Percentiles rank a stretch among this genome's conserved stretches.
Conservation (phyloP, 2,888 invertebrate genomes). For the Eupeodes luniger region DNA sequence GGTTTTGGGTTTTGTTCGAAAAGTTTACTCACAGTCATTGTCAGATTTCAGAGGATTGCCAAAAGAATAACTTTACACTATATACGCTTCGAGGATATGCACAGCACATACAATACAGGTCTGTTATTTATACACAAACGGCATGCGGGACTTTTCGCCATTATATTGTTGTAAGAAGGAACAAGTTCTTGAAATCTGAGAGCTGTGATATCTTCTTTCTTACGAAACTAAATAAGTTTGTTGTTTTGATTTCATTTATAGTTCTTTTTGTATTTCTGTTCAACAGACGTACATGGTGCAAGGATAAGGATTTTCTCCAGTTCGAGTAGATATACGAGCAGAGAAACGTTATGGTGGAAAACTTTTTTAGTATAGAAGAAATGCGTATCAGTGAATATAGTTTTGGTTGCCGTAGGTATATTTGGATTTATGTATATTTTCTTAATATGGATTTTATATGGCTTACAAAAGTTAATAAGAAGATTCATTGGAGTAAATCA, state of each 20-base stretch:
- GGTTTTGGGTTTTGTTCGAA: constrained; percentile 36
- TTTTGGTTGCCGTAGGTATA: not conserved
- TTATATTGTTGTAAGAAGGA: constrained; percentile 10
- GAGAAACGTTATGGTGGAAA: not conserved
- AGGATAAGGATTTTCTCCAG: not conserved
- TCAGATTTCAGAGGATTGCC: constrained; percentile 51
- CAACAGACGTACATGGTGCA: not conserved
- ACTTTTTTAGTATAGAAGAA: not conserved
- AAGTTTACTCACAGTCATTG: constrained; percentile 63
- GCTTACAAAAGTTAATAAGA: not conserved
- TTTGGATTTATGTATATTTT: no score
- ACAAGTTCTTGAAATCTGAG: constrained; percentile 39
- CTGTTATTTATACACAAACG: constrained; percentile 49
- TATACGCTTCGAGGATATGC: not conserved
- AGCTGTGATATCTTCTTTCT: constrained; percentile 36
- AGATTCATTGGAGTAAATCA: not conserved
- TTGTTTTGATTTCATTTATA: not conserved
- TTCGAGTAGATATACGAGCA: not conserved
- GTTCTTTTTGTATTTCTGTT: not conserved
- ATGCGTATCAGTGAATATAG: not conserved
- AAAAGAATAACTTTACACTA: constrained; percentile 22
- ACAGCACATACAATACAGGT: not conserved
- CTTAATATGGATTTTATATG: not conserved
- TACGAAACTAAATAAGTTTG: constrained; percentile 27
- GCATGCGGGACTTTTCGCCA: constrained; percentile 42